Conservation (phyloP, 1,140 invertebrate genomes). For the Caenorhabditis tropicalis region DNA sequence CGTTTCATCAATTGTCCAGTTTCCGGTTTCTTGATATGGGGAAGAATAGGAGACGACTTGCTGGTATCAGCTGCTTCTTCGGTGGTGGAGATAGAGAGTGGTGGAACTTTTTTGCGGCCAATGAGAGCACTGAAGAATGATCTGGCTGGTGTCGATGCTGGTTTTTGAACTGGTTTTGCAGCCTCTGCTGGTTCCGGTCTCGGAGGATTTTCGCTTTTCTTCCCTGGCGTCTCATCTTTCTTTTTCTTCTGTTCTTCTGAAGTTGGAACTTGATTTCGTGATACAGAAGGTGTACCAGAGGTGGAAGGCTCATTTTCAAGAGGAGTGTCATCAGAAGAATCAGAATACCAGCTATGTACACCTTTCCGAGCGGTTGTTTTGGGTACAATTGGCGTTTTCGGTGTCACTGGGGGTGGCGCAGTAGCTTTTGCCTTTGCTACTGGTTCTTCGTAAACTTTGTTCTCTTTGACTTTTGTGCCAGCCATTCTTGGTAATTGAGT, state of each 20-base stretch:
- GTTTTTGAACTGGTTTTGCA: too few species aligned
- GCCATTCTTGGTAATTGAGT: neutral
- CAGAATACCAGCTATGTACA: neutral
- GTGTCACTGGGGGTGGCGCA: neutral
- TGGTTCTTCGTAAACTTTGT: neutral
- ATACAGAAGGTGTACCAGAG: too few species aligned
- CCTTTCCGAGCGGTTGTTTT: neutral
- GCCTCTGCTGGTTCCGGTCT: neutral
- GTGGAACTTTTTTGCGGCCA: neutral
- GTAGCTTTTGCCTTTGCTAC: constrained; percentile 6
- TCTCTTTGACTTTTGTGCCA: neutral
- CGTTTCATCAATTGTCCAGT: neutral
- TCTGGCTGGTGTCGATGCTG: neutral
- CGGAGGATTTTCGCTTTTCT: too few species aligned
- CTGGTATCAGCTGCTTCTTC: neutral
- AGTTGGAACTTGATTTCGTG: too few species aligned
- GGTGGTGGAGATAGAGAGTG: too few species aligned
- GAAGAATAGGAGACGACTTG: neutral
- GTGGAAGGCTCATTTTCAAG: too few species aligned
- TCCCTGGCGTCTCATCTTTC: too few species aligned
- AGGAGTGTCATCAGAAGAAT: neutral
- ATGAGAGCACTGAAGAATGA: neutral
- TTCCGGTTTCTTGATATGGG: neutral
- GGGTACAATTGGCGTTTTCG: neutral
- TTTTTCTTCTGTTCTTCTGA: too few species aligned